phyloP scores from a whole-genome alignment of 2,113 vertebrate genomes.

The Pelecanus crispus region DNA sequence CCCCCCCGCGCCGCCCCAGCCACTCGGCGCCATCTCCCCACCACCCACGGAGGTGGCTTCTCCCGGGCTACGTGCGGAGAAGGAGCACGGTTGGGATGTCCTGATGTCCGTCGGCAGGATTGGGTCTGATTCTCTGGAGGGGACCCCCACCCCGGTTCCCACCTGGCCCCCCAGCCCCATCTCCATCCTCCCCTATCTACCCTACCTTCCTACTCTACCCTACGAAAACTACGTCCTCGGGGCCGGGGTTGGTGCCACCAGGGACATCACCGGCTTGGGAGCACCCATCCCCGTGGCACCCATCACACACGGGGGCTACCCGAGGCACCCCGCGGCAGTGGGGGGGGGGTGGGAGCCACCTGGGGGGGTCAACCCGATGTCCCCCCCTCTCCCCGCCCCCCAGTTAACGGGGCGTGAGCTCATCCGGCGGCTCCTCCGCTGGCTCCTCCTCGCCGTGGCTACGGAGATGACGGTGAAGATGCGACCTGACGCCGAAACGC shows the following conservation, averaged over 20 bases:
- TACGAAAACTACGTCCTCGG: neutral
- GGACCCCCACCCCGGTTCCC: neutral
- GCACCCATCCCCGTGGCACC: neutral
- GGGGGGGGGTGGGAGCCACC: neutral
- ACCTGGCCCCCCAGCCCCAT: neutral
- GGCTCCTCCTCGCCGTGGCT: neutral
- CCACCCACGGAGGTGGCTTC: neutral
- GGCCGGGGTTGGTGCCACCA: neutral
- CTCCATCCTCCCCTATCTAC: neutral
- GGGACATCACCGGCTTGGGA: neutral
- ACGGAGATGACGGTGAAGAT: neutral
- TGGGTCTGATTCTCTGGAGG: neutral
- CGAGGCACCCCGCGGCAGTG: neutral
- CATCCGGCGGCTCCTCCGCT: neutral
- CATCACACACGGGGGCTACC: neutral
- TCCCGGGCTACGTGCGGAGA: neutral
- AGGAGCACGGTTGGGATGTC: neutral
- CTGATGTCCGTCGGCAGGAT: neutral
- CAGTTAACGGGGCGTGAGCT: neutral
- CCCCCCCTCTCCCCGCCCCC: no score
- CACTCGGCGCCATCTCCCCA: neutral
- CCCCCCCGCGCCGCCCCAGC: neutral
- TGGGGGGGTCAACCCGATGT: neutral
- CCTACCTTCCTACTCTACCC: neutral
- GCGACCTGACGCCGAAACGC: neutral